These are phyloP conservation scores for Nipponia nippon DNA, from an alignment of 2,113 vertebrate genomes.

Conservation along the genomic window DNA sequence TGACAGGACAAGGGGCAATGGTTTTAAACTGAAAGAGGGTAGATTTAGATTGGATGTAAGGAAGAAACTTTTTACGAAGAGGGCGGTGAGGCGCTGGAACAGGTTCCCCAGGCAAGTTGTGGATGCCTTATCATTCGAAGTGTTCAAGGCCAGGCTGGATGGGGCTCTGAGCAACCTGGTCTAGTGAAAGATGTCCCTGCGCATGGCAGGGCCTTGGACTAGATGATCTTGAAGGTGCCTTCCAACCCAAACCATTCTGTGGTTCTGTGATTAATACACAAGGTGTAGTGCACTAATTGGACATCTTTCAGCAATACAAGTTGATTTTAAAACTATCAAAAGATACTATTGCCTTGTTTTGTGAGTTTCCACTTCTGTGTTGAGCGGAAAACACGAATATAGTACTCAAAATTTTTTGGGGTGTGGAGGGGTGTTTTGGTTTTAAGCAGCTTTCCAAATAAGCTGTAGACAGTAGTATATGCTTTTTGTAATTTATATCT, in stretches of 20 bases:
- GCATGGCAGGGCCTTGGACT: too few relatives aligned
- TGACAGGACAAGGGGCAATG: fast-evolving
- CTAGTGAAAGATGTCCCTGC: fast-evolving
- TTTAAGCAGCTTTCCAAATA: neutral
- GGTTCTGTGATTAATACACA: neutral
- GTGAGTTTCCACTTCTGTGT: neutral
- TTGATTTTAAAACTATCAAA: neutral
- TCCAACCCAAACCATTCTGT: neutral
- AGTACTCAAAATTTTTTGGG: neutral
- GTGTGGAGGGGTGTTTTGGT: neutral
- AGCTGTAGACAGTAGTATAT: neutral
- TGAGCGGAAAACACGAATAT: neutral
- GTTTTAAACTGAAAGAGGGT: neutral
- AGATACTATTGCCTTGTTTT: neutral
- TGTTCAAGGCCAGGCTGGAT: neutral
- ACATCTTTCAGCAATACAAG: neutral
- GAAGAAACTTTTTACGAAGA: neutral
- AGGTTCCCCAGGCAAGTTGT: neutral
- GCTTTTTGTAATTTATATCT: neutral
- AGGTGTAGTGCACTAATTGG: fast-evolving
- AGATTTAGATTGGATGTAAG: neutral
- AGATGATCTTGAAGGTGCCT: neutral
- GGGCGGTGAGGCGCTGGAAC: neutral
- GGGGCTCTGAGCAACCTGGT: neutral
- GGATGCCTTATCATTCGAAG: neutral